These are phyloP conservation scores for Amblyteles armatorius DNA, from an alignment of 2,888 invertebrate genomes.

Conservation along the genomic window DNA sequence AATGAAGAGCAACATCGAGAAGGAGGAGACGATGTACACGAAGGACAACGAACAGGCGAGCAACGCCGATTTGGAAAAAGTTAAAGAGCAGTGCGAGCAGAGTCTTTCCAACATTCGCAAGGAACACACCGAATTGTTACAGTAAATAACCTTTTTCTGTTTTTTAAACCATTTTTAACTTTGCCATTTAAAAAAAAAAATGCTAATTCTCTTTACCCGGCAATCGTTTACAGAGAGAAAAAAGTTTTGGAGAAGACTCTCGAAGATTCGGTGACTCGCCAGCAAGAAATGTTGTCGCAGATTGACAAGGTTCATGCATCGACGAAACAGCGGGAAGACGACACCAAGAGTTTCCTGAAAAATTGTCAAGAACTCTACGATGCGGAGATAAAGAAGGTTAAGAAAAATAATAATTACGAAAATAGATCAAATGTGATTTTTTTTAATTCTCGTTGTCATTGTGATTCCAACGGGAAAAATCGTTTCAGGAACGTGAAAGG, in stretches of 20 bases:
- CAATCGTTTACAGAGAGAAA: constrained; percentile 66
- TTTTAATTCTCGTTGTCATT: neutral
- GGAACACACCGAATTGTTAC: constrained; percentile 61
- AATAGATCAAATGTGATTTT: constrained; percentile 1
- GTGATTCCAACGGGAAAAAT: neutral
- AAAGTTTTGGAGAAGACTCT: constrained; percentile 62
- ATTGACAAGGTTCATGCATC: constrained; percentile 51
- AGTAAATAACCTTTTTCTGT: constrained; percentile 53
- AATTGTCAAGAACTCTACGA: constrained; percentile 72
- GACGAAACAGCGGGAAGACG: constrained; percentile 60
- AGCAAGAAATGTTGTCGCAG: constrained; percentile 65
- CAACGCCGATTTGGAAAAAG: constrained; percentile 41
- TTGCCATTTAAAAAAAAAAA: constrained; percentile 9
- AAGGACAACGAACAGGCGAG: neutral
- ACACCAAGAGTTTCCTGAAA: constrained; percentile 62
- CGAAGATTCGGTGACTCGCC: constrained; percentile 54
- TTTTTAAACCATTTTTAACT: constrained; percentile 8
- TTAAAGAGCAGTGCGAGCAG: constrained; percentile 65
- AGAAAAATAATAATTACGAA: constrained; percentile 11
- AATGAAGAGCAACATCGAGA: constrained; percentile 44
- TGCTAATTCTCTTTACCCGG: constrained; percentile 11
- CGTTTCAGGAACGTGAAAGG: constrained; percentile 33
- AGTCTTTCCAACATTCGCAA: constrained; percentile 64
- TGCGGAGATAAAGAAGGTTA: constrained; percentile 70
- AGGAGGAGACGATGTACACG: constrained; percentile 22